A percentile compares a stretch with the other conserved stretches of the same genome.
Evolutionary conservation across 2,113 vertebrate genomes (phyloP).

Genomic region (Burhinus bistriatus): DNA sequence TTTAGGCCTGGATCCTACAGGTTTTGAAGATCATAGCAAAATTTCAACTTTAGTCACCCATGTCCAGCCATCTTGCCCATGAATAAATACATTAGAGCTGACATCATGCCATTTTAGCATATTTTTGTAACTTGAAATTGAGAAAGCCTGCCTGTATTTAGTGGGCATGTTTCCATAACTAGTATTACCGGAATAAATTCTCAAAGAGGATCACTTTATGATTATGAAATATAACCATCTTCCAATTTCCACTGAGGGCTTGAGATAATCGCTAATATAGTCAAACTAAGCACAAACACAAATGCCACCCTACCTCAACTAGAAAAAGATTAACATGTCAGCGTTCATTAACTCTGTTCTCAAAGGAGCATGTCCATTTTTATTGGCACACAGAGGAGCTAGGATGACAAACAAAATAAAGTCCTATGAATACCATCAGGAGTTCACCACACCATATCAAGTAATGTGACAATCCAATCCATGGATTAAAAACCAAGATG

Average conservation of each 20-base stretch:
- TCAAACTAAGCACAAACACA: neutral
- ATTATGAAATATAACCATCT: neutral
- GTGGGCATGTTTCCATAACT: neutral
- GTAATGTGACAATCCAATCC: constrained; percentile 57
- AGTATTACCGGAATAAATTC: neutral
- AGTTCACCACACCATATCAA: constrained; percentile 51
- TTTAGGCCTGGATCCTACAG: neutral
- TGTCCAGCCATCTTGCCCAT: neutral
- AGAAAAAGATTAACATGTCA: neutral
- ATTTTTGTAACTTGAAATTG: neutral
- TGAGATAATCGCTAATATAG: neutral
- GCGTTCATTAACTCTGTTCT: constrained; percentile 11
- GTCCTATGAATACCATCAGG: constrained; percentile 45
- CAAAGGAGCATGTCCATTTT: constrained; percentile 50
- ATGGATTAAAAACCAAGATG: constrained; percentile 66
- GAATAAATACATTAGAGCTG: neutral
- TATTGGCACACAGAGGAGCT: neutral
- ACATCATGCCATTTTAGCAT: neutral
- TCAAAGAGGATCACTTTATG: neutral
- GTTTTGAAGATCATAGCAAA: neutral
- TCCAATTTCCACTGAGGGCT: neutral
- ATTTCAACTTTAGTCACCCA: neutral
- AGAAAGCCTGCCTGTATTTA: neutral
- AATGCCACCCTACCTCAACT: neutral
- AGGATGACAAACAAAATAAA: neutral